Percentiles rank a stretch among this genome's conserved stretches.
These are phyloP conservation scores for Tupaia tana DNA, from an alignment of 2,113 vertebrate species.

Conservation along the genomic window DNA sequence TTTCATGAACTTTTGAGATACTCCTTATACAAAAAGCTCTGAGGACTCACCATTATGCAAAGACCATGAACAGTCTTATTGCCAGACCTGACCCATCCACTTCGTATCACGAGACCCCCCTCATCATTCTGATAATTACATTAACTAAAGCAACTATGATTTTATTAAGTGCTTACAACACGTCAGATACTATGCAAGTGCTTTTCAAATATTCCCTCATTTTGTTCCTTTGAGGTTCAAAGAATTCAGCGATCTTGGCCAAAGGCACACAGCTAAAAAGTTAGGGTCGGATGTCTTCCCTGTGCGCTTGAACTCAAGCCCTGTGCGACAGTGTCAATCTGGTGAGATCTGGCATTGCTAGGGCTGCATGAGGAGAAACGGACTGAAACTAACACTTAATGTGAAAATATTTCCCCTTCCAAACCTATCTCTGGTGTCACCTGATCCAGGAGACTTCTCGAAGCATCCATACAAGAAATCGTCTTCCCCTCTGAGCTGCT, in stretches of 20 bases:
- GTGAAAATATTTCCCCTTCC: background rate
- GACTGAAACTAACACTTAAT: background rate
- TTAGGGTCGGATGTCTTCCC: background rate
- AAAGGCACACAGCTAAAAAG: background rate
- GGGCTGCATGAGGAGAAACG: accelerated
- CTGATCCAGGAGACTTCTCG: background rate
- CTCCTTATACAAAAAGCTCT: background rate
- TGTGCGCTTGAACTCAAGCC: background rate
- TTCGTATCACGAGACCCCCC: background rate
- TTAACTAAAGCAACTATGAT: background rate
- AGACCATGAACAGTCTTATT: background rate
- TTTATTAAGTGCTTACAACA: background rate
- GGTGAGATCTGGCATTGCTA: background rate
- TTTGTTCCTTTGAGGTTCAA: background rate
- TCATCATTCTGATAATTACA: background rate
- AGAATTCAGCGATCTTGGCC: background rate
- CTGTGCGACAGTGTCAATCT: accelerated
- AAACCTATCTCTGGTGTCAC: background rate
- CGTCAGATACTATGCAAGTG: background rate
- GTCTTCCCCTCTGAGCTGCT: background rate
- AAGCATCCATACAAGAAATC: background rate
- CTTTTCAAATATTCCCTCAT: background rate
- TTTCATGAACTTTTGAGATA: no score
- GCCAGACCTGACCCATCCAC: background rate
- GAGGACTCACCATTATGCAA: background rate